phyloP scores from a whole-genome alignment of 2,113 vertebrate species.

The Coreoperca whiteheadi region DNA sequence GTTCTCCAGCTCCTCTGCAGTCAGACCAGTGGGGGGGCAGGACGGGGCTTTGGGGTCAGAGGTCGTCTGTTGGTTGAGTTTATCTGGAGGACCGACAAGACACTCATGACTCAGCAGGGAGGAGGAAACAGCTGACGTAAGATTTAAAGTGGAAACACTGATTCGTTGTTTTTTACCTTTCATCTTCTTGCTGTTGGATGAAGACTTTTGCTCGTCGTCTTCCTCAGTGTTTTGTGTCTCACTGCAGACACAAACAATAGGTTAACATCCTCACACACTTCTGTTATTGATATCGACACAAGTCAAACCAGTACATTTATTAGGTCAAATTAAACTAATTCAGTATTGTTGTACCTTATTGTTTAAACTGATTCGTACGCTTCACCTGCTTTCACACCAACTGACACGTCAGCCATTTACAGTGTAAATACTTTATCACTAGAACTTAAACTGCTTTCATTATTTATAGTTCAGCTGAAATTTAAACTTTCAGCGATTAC shows the following conservation, averaged over 20 bases:
- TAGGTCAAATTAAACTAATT: no score
- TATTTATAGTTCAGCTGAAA: no score
- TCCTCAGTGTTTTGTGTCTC: slow-evolving; percentile 87
- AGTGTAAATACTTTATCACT: no score
- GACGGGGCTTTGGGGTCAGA: slow-evolving; percentile 20
- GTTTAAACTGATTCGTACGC: no score
- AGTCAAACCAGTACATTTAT: no score
- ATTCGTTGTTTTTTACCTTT: slow-evolving; percentile 23
- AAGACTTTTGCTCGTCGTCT: slow-evolving; percentile 84
- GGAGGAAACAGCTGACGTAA: neutral
- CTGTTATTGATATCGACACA: neutral
- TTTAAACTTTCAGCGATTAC: no score
- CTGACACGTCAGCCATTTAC: no score
- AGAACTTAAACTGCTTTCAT: no score
- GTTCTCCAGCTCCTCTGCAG: slow-evolving; percentile 72
- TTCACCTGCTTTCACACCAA: no score
- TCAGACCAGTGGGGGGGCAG: slow-evolving; percentile 53
- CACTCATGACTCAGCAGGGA: neutral
- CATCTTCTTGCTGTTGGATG: slow-evolving; percentile 38
- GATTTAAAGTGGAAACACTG: neutral
- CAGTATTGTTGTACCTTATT: no score
- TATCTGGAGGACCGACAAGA: slow-evolving; percentile 4
- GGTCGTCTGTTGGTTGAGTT: neutral
- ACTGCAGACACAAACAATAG: slow-evolving; percentile 62
- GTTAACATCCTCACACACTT: neutral